A percentile compares a stretch with the other conserved stretches of the same genome.
These are phyloP conservation scores for Acropora yongei DNA, from an alignment of 64 coral and sea anemone genomes.

Conservation along the genomic window DNA sequence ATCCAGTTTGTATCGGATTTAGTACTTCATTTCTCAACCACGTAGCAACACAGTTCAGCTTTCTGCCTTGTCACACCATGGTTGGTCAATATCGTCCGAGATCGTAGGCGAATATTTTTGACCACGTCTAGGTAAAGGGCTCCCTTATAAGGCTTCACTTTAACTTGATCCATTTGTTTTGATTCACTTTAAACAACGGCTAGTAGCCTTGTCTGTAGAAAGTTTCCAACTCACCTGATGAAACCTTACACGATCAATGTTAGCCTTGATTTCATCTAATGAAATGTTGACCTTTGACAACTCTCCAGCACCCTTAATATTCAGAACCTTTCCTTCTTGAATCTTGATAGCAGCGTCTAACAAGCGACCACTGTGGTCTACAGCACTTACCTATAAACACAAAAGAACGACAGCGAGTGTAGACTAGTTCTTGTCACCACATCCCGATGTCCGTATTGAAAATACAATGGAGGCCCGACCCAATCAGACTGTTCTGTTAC, in stretches of 20 bases:
- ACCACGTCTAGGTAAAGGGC: no score
- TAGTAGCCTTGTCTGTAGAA: neutral
- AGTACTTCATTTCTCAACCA: no score
- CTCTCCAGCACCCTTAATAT: neutral
- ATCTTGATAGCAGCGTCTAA: constrained; percentile 43
- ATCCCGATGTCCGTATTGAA: no score
- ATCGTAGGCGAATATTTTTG: no score
- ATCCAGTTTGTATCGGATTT: no score
- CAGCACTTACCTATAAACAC: constrained; percentile 31
- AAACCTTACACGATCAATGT: neutral
- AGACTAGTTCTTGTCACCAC: neutral
- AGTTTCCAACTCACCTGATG: neutral
- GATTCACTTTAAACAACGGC: neutral
- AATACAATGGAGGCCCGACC: no score
- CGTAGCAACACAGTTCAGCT: no score
- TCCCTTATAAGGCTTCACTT: no score
- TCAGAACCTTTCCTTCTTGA: constrained; percentile 18
- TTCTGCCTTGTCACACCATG: no score
- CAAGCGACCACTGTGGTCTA: constrained; percentile 50
- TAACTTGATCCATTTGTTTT: neutral
- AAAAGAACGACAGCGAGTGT: neutral
- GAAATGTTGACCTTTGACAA: neutral
- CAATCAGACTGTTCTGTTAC: neutral
- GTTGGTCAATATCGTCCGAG: no score
- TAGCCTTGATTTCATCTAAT: no score